Base-by-base conservation (phyloP, 2,113 vertebrate species). In the Garra rufa region DNA sequence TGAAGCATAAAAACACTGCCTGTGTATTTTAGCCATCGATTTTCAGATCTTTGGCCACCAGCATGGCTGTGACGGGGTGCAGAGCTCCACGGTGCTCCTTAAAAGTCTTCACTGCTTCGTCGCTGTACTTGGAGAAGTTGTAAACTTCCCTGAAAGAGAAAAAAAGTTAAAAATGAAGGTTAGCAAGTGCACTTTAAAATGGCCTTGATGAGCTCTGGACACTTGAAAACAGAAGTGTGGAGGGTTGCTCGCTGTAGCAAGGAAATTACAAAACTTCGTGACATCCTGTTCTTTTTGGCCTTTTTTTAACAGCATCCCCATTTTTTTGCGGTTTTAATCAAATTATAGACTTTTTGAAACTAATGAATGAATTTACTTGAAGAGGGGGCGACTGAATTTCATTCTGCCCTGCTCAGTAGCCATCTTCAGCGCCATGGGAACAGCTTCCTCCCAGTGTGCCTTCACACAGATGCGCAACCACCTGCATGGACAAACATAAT, bases 381-480 rank as follows among this genome's bases (percentile, higher is more conserved):
- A 99, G 77, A 99, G 92, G 0, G 98, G 97, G 0, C 98, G 94
- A 1, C 97, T 99, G 87, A 97, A 99, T 88, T 99, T 99, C 96
- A 99, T 96, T 87, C 98, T 93, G 81, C 98, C 98, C 91, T 99
- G 98, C 34, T 98, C 96, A 0, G 96, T 97, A 1, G 96, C 97
- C 98, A 99, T 99, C 92, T 96, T 94, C 76, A 99, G 88, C 67
- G 98, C 97, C 90, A 96, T 74, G 65, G 97, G 96, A 89, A 99
- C 95, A 0, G 94, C 94, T 4, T 96, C 95, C 89, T 99, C 97
- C 97, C 96, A 99, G 38, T 84, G 94, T 24, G 96, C 95, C 76
- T 92, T 95, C 70, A 99, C 94, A 88, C 98, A 99, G 85, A 99
- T 85, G 44, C 96, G 94, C 86, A 99, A 91, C 98, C 98, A 99